A percentile compares a stretch with the other conserved stretches of the same genome.
Conservation (phyloP, 2,797 vertebrate genomes). For the Scolopax bukidnonensis region DNA sequence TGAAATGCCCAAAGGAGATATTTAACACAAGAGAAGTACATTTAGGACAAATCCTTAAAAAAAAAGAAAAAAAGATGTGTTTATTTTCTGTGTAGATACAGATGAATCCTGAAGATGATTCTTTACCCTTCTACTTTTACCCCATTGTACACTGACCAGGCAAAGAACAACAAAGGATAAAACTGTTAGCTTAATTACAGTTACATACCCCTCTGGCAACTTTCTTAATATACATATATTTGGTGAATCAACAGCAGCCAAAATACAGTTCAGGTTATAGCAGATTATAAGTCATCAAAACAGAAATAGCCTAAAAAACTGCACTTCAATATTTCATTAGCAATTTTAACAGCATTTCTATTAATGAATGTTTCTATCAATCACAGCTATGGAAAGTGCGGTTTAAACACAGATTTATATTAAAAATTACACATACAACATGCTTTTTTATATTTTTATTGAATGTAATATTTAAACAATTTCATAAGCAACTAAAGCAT, state of each 20-base stretch:
- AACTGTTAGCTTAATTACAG: background rate
- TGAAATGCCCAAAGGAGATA: background rate
- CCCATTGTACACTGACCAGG: background rate
- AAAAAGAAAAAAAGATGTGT: background rate
- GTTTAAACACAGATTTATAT: background rate
- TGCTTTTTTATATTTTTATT: slow-evolving; percentile 39
- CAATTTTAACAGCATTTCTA: slow-evolving; percentile 7
- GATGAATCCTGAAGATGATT: background rate
- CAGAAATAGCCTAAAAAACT: background rate
- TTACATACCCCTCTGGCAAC: background rate
- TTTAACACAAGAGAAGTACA: background rate
- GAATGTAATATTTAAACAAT: slow-evolving; percentile 36
- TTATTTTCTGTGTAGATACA: slow-evolving; percentile 54
- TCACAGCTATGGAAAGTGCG: background rate
- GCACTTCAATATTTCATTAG: background rate
- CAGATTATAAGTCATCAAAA: background rate
- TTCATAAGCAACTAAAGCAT: slow-evolving; percentile 40
- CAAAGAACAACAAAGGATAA: background rate
- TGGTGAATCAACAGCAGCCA: background rate
- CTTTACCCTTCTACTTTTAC: background rate
- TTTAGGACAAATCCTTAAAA: background rate
- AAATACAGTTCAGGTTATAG: background rate
- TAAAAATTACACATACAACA: slow-evolving; percentile 41
- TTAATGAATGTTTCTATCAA: background rate
- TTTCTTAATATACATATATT: slow-evolving; percentile 32